Evolutionary conservation across 2,888 invertebrate species (phyloP).

Genomic region (Calliopum simillimum): DNA sequence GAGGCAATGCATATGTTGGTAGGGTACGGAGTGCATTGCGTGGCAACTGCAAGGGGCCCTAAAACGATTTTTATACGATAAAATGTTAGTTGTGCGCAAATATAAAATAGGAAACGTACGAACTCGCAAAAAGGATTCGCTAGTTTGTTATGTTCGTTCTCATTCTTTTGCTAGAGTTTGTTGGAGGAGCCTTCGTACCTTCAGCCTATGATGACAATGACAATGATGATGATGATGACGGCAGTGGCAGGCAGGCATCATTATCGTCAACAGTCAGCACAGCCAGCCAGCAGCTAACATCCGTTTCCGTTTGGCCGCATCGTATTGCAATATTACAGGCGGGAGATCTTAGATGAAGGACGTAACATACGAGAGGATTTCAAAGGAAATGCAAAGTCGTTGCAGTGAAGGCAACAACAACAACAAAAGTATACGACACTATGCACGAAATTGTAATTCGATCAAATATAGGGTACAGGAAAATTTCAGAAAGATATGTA

Average conservation of each 20-base stretch:
- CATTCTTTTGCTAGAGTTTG: no score
- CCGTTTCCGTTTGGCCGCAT: conserved; percentile 34
- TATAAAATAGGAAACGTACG: conserved; percentile 20
- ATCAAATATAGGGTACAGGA: no score
- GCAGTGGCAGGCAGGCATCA: conserved; percentile 36
- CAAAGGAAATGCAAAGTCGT: conserved; percentile 31
- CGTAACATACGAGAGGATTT: conserved; percentile 1
- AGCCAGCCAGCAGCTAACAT: conserved; percentile 23
- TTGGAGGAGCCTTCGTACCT: no score
- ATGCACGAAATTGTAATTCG: no score
- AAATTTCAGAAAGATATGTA: no score
- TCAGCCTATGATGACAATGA: no score
- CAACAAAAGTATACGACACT: background rate
- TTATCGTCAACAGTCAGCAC: conserved; percentile 53
- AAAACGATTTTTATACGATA: conserved; percentile 56
- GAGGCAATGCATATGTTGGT: conserved; percentile 34
- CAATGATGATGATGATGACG: no score
- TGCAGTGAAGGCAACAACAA: conserved; percentile 15
- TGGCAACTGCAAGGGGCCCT: conserved; percentile 23
- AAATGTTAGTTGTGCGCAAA: conserved; percentile 36
- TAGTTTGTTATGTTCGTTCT: background rate
- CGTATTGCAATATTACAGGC: background rate
- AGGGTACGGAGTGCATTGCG: background rate
- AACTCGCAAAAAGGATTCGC: conserved; percentile 18
- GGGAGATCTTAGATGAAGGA: background rate